These are phyloP conservation scores for Loriculus beryllinus DNA, from an alignment of 2,797 vertebrate species.

Conservation along the genomic window DNA sequence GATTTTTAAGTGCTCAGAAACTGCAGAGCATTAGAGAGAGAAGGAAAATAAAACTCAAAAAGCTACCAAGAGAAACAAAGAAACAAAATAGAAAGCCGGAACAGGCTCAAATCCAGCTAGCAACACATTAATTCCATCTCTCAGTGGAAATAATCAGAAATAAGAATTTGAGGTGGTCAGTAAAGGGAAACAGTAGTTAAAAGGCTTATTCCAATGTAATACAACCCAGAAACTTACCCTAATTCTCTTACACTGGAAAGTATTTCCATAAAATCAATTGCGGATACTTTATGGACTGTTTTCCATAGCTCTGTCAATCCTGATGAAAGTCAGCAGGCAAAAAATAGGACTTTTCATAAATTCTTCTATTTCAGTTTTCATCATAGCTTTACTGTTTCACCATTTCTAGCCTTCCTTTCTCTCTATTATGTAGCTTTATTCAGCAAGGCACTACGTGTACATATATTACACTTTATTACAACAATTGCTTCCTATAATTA, in stretches of 20 bases:
- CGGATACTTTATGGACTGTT: neutral
- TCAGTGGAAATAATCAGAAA: neutral
- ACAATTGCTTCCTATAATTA: neutral
- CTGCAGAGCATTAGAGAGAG: neutral
- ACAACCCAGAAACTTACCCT: neutral
- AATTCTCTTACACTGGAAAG: neutral
- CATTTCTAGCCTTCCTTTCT: neutral
- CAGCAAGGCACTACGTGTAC: neutral
- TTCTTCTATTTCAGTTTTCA: neutral
- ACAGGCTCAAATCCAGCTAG: neutral
- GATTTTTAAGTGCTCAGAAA: neutral
- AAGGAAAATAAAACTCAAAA: neutral
- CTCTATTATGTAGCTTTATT: neutral
- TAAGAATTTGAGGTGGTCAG: neutral
- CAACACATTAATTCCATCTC: neutral
- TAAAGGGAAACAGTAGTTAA: neutral
- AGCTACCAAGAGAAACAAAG: neutral
- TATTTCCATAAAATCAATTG: neutral
- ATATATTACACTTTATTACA: neutral
- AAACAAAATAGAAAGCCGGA: neutral
- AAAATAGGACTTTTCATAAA: neutral
- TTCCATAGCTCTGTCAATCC: neutral
- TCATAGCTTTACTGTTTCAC: neutral
- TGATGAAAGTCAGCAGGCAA: neutral
- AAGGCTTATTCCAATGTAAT: neutral